Percentiles rank a stretch among this genome's conserved stretches.
phyloP scores from a whole-genome alignment of 1,140 invertebrate genomes.

The Penaeus indicus region DNA sequence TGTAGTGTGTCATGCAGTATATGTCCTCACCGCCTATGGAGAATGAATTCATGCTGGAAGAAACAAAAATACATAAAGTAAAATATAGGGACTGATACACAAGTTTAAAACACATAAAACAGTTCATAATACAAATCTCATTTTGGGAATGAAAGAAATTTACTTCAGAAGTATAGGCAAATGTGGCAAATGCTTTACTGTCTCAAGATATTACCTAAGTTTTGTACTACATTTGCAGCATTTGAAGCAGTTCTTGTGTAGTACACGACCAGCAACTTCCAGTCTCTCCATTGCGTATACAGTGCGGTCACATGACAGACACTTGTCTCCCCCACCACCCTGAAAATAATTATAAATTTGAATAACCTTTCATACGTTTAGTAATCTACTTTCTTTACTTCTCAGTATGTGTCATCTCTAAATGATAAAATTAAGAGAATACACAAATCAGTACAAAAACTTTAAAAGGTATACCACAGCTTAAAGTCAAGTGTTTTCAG shows the following conservation, averaged over 20 bases:
- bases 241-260: slow-evolving; percentile 85
- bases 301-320: slow-evolving; percentile 80
- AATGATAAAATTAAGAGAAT: no score
- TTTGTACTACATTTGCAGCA: slow-evolving; percentile 84
- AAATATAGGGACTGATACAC: neutral
- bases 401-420: no score
- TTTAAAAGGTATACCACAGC: no score
- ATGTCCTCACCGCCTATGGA: slow-evolving; percentile 59
- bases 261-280: slow-evolving; percentile 81
- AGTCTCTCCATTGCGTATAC: slow-evolving; percentile 87
- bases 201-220: slow-evolving; percentile 75
- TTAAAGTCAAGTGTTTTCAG: no score
- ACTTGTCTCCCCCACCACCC: slow-evolving; percentile 76
- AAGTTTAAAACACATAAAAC: neutral
- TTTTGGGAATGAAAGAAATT: no score
- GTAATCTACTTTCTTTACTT: neutral
- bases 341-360: slow-evolving; percentile 65
- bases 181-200: no score
- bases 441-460: no score
- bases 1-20: slow-evolving; percentile 57
- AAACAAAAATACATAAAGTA: neutral
- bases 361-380: neutral
- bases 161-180: no score
- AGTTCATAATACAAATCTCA: no score
- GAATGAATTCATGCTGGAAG: slow-evolving; percentile 58